phyloP scores from a whole-genome alignment of 1,140 invertebrate genomes.

The Geopemphigus sp. region DNA sequence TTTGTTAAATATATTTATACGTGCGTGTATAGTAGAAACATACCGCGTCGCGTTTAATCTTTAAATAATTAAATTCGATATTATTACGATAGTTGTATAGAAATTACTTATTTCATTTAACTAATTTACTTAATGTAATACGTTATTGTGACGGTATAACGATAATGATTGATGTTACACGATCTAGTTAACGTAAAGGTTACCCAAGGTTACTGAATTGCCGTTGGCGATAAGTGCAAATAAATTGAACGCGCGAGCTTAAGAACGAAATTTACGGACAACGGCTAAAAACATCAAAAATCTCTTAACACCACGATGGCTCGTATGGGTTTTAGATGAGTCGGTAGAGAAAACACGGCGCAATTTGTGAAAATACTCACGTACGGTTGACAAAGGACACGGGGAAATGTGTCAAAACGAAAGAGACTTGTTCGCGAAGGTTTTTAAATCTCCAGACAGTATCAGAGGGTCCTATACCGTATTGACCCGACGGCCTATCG shows the following conservation, averaged over 20 bases:
- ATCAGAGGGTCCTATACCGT: not conserved
- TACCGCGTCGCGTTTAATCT: not conserved
- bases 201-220: too few relatives aligned
- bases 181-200: not conserved
- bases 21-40: too few relatives aligned
- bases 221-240: not conserved
- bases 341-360: not conserved
- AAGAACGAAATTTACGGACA: not conserved
- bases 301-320: not conserved
- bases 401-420: constrained; percentile 16
- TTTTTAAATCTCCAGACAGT: constrained; percentile 28
- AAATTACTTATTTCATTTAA: too few relatives aligned
- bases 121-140: too few relatives aligned
- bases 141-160: too few relatives aligned
- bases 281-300: constrained; percentile 21
- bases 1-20: too few relatives aligned
- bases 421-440: not conserved
- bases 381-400: constrained; percentile 25
- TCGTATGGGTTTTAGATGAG: not conserved
- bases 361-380: constrained; percentile 23
- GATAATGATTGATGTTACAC: not conserved
- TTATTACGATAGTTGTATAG: too few relatives aligned
- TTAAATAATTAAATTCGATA: too few relatives aligned
- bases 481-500: not conserved
- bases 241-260: not conserved